Conservation (phyloP, 1,140 invertebrate species). For the Thrips palmi region DNA sequence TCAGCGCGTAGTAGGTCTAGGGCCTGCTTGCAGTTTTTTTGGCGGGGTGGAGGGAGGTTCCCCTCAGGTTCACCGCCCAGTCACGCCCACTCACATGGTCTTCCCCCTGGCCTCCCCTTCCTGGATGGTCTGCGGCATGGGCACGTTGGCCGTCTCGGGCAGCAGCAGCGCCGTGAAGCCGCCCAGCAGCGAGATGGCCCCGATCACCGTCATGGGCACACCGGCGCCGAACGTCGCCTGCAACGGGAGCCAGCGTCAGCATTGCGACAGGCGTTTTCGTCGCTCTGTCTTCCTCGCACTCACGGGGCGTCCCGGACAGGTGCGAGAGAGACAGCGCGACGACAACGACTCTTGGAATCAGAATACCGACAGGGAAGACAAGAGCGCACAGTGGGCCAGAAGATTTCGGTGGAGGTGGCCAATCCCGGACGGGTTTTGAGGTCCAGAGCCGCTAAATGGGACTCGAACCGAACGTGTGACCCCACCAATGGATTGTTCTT, state of each 20-base stretch:
- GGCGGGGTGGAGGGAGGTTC: no score
- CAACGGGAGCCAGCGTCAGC: conserved; percentile 1
- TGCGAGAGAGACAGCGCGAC: no score
- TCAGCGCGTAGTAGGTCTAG: no score
- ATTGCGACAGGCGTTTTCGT: conserved; percentile 13
- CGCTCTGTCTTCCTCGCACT: no score
- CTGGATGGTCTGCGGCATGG: no score
- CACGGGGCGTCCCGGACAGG: no score
- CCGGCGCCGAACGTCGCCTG: conserved; percentile 28
- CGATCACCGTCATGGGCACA: conserved; percentile 40
- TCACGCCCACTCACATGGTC: no score
- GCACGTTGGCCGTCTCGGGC: conserved; percentile 32
- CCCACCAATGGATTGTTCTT: conserved; percentile 6
- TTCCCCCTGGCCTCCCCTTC: no score
- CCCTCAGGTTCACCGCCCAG: no score
- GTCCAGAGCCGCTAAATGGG: conserved; percentile 3
- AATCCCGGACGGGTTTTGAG: conserved; percentile 10
- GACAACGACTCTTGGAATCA: no score
- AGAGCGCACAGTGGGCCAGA: not conserved
- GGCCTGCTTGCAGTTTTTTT: no score
- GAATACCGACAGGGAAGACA: conserved; percentile 9
- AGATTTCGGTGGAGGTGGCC: not conserved
- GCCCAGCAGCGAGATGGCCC: conserved; percentile 35
- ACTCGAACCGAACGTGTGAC: not conserved
- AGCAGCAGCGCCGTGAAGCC: conserved; percentile 37